Percentiles rank a stretch among this genome's conserved stretches.
phyloP scores from a whole-genome alignment of 2,888 invertebrate genomes.

The Agelastica alni region DNA sequence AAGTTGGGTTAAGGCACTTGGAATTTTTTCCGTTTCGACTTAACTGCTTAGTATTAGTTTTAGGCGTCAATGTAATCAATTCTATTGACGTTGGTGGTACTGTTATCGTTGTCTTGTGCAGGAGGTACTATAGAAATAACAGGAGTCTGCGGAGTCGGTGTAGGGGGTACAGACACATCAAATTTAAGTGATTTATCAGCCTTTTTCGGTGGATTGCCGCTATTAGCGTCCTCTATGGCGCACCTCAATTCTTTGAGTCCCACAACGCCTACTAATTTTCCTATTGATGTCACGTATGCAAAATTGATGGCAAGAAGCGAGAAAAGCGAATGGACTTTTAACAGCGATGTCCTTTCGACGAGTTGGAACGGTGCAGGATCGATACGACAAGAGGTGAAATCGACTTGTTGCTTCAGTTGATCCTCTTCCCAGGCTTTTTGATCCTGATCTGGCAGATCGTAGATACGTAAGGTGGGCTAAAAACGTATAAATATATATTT shows the following conservation, averaged over 20 bases:
- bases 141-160: constrained; percentile 5
- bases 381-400: constrained; percentile 76
- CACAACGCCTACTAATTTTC: constrained; percentile 92
- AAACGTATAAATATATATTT: constrained; percentile 7
- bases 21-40: too few relatives aligned
- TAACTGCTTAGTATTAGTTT: neutral
- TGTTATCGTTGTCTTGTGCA: neutral
- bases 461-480: constrained; percentile 81
- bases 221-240: constrained; percentile 88
- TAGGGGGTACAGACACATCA: neutral
- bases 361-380: constrained; percentile 97
- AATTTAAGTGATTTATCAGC: constrained; percentile 13
- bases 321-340: constrained; percentile 79
- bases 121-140: constrained; percentile 10
- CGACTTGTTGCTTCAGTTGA: constrained; percentile 79
- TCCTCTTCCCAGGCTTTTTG: constrained; percentile 90
- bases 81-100: neutral
- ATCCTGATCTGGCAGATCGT: constrained; percentile 87
- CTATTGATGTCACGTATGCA: constrained; percentile 95
- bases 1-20: too few relatives aligned
- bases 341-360: constrained; percentile 86
- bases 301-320: constrained; percentile 94
- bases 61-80: constrained; percentile 5
- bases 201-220: constrained; percentile 64
- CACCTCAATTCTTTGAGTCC: constrained; percentile 89